These are phyloP conservation scores for Distichodus sexfasciatus DNA, from an alignment of 2,797 vertebrate genomes.

Conservation along the genomic window DNA sequence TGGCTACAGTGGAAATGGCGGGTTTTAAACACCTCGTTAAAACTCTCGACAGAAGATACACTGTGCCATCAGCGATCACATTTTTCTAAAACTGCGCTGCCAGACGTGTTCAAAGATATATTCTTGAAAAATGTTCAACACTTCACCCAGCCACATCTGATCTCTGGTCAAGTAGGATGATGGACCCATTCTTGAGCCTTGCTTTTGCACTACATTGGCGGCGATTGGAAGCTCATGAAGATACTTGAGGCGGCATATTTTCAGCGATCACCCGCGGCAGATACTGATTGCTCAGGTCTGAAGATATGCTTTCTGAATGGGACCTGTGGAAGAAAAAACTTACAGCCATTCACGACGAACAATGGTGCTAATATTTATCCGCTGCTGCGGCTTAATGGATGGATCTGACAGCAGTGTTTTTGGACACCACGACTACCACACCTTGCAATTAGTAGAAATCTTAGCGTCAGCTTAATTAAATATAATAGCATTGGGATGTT, in stretches of 20 bases:
- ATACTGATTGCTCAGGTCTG: background rate
- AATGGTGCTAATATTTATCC: slow-evolving; percentile 18
- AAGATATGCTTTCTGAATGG: slow-evolving; percentile 7
- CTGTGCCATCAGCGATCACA: slow-evolving; percentile 10
- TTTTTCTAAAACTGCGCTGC: slow-evolving; percentile 22
- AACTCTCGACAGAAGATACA: slow-evolving; percentile 22
- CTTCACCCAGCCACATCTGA: slow-evolving; percentile 25
- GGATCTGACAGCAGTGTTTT: slow-evolving; percentile 8
- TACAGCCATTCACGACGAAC: slow-evolving; percentile 23
- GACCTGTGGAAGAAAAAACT: slow-evolving; percentile 25
- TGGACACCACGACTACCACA: background rate
- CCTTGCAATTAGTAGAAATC: background rate
- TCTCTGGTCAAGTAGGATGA: slow-evolving; percentile 22
- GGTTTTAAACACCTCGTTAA: slow-evolving; percentile 29
- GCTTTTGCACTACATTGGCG: slow-evolving; percentile 17
- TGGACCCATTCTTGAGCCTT: slow-evolving; percentile 13
- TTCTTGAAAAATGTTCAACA: background rate
- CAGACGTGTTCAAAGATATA: slow-evolving; percentile 12
- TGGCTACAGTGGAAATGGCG: slow-evolving; percentile 24
- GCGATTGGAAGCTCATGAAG: slow-evolving; percentile 21
- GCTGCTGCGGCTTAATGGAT: slow-evolving; percentile 6
- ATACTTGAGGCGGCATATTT: slow-evolving; percentile 28
- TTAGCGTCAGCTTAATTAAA: too few relatives aligned
- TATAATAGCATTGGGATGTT: too few relatives aligned
- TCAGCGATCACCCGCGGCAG: background rate